Conservation (phyloP, 2,113 vertebrate species). For the Balaeniceps rex region DNA sequence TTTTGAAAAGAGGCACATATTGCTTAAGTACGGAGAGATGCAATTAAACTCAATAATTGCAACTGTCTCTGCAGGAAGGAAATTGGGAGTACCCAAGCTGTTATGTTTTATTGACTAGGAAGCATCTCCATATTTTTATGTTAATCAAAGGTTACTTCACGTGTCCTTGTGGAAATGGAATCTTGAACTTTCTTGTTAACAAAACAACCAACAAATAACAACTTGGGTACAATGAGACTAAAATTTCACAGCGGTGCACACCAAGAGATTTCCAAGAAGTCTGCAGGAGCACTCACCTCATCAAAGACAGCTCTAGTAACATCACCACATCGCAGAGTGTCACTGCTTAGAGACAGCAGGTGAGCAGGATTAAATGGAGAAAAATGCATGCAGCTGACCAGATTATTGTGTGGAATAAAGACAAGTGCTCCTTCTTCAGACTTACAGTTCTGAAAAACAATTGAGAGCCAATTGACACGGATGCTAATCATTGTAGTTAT, state of each 20-base stretch:
- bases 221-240: rapidly evolving
- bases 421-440: constrained; percentile 59
- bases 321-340: constrained; percentile 82
- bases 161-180: not conserved
- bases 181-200: not conserved
- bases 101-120: not conserved
- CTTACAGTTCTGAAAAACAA: constrained; percentile 54
- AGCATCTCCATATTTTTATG: not conserved
- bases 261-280: not conserved
- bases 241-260: not conserved
- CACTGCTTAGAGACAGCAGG: constrained; percentile 82
- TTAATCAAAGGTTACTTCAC: not conserved
- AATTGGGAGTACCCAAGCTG: not conserved
- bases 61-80: not conserved
- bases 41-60: not conserved
- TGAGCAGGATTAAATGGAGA: constrained; percentile 75
- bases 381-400: constrained; percentile 79
- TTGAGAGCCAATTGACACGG: not conserved
- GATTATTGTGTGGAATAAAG: constrained; percentile 76
- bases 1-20: not conserved
- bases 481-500: rapidly evolving
- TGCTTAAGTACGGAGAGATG: not conserved
- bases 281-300: constrained; percentile 73
- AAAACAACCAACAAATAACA: not conserved
- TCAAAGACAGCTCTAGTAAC: constrained; percentile 81